phyloP scores from a whole-genome alignment of 2,888 invertebrate species.

The Dichetophora obliterata region DNA sequence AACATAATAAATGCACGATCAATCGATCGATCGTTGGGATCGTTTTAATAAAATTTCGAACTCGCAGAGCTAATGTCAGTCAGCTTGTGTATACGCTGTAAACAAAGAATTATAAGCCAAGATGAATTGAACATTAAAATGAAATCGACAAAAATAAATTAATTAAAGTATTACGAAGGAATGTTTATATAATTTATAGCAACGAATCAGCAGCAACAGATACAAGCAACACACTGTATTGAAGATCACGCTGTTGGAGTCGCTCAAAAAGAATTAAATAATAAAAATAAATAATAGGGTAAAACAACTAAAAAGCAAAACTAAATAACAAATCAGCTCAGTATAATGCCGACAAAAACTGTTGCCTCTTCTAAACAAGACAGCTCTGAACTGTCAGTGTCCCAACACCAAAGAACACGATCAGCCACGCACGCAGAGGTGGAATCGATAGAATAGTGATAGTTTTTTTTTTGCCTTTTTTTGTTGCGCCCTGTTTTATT shows the following conservation, averaged over 20 bases:
- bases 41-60: slow-evolving; percentile 6
- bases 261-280: slow-evolving; percentile 5
- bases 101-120: slow-evolving; percentile 6
- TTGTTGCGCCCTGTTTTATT: neutral
- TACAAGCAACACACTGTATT: neutral
- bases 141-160: slow-evolving; percentile 40
- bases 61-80: neutral
- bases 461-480: no score
- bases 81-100: neutral
- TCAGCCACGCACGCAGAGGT: neutral
- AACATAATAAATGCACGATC: neutral
- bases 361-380: neutral
- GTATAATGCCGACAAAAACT: neutral
- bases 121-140: slow-evolving; percentile 25
- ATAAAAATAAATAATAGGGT: slow-evolving; percentile 2
- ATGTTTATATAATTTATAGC: slow-evolving; percentile 39
- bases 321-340: neutral
- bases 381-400: neutral
- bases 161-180: slow-evolving; percentile 31
- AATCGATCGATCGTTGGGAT: slow-evolving; percentile 21
- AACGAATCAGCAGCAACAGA: neutral
- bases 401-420: neutral
- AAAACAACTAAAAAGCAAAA: neutral
- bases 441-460: neutral
- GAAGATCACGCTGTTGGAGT: neutral